Evolutionary conservation across 2,113 vertebrate species (phyloP), one percentile per base, ranked within the genome.

Genomic region (Corythoichthys intestinalis): DNA sequence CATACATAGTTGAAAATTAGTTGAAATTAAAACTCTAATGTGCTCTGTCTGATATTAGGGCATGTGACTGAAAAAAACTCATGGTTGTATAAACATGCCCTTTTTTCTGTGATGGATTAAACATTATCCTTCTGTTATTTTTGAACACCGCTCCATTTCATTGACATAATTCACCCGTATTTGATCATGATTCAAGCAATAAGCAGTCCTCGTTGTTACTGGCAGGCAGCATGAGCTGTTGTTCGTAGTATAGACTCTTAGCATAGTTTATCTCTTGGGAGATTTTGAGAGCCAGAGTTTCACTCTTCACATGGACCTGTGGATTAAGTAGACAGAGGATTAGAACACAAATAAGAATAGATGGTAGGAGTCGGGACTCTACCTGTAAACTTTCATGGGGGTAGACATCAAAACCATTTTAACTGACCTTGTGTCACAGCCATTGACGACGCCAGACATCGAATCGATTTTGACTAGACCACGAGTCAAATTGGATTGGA

Each of bases 241-340:
- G 96, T 67, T 99, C 97, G 0, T 96, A 98, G 88, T 97, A 99
- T 78, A 99, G 94, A 88, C 97, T 99, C 90, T 98, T 98, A 85
- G 97, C 97, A 62, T 99, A 99, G 93, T 99, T 99, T 82, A 99
- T 94, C 90, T 99, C 96, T 87, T 99, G 97, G 39, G 94, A 98
- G 35, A 99, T 92, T 85, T 96, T 97, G 60, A 96, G 79, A 2
- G 97, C 97, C 0, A 98, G 94, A 70, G 83, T 92, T 90, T 99
- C 97, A 0, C 84, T 95, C 72, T 94, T 95, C 85, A 99, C 95
- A 0, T 97, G 95, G 54, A 99, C 97, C 97, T 99, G 84, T 1
- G 37, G 57, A 69, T 50, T 20, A 49, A 48, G 10, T 0, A 41
- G 59, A 67, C 3, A 41, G n/a, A 46, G 4, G 2, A 39, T 52